Percentiles rank a stretch among this genome's conserved stretches.
phyloP scores from a whole-genome alignment of 2,888 invertebrate species.

The Tenthredo mesomela region DNA sequence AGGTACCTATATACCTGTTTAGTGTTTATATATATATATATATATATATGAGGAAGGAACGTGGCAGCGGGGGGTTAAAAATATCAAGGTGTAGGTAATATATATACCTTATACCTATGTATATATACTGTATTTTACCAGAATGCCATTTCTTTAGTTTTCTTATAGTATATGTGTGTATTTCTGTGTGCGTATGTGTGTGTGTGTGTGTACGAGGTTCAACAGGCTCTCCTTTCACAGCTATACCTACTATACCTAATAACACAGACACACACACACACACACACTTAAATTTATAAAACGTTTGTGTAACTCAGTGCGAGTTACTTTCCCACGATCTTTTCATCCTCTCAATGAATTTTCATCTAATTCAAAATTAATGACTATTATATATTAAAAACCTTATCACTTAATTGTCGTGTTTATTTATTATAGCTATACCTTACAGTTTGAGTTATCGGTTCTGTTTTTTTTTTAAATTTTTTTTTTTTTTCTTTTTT shows the following conservation, averaged over 20 bases:
- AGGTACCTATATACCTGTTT: too few species aligned
- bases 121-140: background rate
- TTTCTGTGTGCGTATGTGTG: background rate
- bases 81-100: background rate
- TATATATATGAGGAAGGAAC: background rate
- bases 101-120: background rate
- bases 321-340: conserved; percentile 3
- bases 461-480: too few species aligned
- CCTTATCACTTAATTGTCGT: background rate
- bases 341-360: background rate
- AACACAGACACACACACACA: background rate
- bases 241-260: conserved; percentile 3
- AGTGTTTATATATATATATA: too few species aligned
- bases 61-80: background rate
- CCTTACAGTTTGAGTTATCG: too few species aligned
- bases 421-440: background rate
- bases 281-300: background rate
- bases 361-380: background rate
- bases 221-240: conserved; percentile 27
- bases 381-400: too few species aligned
- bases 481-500: too few species aligned
- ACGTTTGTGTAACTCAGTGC: conserved; percentile 3
- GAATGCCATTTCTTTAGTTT: conserved; percentile 1
- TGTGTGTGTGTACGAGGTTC: background rate
- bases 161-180: background rate